Conservation (phyloP, 2,113 vertebrate genomes). For the Eulacestoma nigropectus region DNA sequence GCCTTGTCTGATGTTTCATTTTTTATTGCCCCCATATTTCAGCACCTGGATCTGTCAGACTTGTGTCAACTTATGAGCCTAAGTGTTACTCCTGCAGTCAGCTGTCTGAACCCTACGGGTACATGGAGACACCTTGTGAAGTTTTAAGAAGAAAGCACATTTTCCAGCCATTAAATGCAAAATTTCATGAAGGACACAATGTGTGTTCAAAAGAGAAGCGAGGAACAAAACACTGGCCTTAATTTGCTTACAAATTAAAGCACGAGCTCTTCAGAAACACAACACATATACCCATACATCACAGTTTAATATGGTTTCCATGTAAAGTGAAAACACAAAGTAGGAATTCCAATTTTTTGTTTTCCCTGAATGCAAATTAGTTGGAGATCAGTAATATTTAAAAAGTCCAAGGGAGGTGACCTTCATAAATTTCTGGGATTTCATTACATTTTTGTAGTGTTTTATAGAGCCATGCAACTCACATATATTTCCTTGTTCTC, state of each 20-base stretch:
- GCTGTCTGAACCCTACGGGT: background rate
- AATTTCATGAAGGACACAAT: background rate
- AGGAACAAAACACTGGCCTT: background rate
- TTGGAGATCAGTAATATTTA: background rate
- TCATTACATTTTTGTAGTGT: background rate
- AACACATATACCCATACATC: background rate
- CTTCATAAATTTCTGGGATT: background rate
- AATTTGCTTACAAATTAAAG: background rate
- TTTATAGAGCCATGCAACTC: background rate
- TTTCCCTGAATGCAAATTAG: background rate
- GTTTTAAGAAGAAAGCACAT: background rate
- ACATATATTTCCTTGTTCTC: background rate
- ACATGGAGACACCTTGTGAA: background rate
- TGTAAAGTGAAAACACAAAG: background rate
- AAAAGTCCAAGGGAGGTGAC: background rate
- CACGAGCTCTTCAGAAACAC: background rate
- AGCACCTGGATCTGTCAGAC: background rate
- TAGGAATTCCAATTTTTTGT: background rate
- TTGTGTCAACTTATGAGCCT: background rate
- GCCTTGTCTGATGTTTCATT: background rate
- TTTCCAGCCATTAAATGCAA: background rate
- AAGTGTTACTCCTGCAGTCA: background rate
- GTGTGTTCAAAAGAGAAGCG: background rate
- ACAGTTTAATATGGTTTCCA: background rate
- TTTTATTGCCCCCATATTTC: background rate